Evolutionary conservation across 2,113 vertebrate species (phyloP).

Genomic region (Antechinus stuartii): DNA sequence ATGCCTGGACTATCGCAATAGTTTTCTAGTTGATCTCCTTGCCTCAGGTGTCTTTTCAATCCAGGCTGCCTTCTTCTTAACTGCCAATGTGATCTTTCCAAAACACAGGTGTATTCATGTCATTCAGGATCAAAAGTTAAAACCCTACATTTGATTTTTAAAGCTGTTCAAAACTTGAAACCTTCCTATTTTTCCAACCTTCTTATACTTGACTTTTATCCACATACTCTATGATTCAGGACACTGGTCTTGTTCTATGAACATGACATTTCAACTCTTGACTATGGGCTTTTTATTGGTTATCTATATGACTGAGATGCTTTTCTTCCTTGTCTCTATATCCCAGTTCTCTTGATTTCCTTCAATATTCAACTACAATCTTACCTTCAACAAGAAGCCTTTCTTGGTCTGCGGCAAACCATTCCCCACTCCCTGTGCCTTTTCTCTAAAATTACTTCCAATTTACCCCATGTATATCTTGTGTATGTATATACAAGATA

Average conservation of each 20-base stretch:
- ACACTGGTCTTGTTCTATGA: background rate
- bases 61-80: background rate
- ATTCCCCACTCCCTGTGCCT: background rate
- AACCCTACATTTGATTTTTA: background rate
- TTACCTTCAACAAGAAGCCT: background rate
- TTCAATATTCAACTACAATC: background rate
- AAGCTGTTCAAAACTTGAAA: background rate
- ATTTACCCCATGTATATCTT: background rate
- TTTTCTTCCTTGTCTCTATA: background rate
- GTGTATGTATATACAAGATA: too few species aligned
- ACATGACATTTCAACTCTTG: background rate
- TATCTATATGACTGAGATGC: background rate
- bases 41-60: background rate
- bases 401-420: background rate
- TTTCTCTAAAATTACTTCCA: background rate
- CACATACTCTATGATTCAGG: background rate
- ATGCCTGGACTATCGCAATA: background rate
- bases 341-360: background rate
- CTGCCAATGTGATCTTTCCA: background rate
- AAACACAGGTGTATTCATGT: background rate
- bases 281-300: background rate
- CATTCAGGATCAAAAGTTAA: background rate
- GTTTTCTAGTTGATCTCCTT: background rate
- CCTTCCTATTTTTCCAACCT: background rate
- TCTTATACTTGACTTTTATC: background rate